Conservation (phyloP, 2,113 vertebrate genomes). For the Indicator indicator region DNA sequence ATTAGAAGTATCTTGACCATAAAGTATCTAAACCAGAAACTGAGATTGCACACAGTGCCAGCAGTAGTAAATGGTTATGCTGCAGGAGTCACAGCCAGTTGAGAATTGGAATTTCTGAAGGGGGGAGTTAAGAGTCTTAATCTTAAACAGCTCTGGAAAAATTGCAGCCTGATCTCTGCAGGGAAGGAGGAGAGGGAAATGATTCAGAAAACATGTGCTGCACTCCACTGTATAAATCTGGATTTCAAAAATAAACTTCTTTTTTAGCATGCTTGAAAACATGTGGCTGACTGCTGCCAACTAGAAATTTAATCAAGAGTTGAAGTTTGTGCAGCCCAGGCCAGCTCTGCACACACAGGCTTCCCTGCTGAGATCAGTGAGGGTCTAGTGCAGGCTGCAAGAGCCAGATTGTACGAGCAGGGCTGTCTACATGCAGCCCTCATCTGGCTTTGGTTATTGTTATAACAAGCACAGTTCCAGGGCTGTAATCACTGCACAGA, state of each 20-base stretch:
- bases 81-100: constrained; percentile 22
- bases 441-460: constrained; percentile 47
- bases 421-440: constrained; percentile 26
- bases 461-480: constrained; percentile 38
- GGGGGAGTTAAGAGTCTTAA: neutral
- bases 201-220: constrained; percentile 62
- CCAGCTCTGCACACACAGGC: constrained; percentile 66
- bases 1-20: neutral
- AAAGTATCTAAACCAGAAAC: neutral
- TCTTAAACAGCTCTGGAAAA: constrained; percentile 54
- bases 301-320: constrained; percentile 65
- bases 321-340: constrained; percentile 22
- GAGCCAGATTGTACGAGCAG: constrained; percentile 44
- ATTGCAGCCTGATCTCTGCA: constrained; percentile 15
- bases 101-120: constrained; percentile 45
- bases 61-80: constrained; percentile 23
- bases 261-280: constrained; percentile 43
- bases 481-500: neutral
- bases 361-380: constrained; percentile 59
- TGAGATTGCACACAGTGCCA: neutral
- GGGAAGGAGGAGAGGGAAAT: constrained; percentile 32
- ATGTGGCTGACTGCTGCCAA: constrained; percentile 57
- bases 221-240: constrained; percentile 57
- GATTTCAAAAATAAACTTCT: constrained; percentile 59
- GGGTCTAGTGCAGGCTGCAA: neutral